Percentiles rank a stretch among this genome's conserved stretches.
Conservation (phyloP, 37 sponge, comb jelly and placozoan genomes). For the Haliclona indistincta region DNA sequence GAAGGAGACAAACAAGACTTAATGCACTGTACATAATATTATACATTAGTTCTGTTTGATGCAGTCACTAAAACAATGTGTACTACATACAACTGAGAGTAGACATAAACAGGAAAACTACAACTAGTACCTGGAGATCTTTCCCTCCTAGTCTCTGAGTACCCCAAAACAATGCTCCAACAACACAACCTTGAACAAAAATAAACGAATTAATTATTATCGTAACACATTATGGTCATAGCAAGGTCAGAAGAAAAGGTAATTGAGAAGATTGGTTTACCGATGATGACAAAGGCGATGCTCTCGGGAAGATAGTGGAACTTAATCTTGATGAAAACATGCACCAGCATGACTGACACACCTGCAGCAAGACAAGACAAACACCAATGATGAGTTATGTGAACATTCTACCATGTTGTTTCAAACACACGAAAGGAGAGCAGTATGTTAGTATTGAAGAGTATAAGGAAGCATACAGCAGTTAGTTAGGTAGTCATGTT, state of each 20-base stretch:
- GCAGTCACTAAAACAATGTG: no score
- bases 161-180: not conserved
- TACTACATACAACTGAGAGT: no score
- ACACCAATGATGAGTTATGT: no score
- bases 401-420: not conserved
- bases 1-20: no score
- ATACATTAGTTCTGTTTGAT: no score
- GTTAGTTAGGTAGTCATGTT: no score
- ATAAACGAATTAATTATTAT: no score
- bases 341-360: constrained; percentile 72
- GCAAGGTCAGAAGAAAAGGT: not conserved
- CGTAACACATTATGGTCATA: no score
- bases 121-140: no score
- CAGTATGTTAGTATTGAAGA: not conserved
- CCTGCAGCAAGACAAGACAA: constrained; percentile 42
- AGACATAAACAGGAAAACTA: no score
- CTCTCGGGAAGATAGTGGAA: constrained; percentile 93
- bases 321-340: constrained; percentile 81
- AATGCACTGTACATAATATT: not conserved
- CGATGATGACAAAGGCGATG: constrained; percentile 87
- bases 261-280: constrained; percentile 45
- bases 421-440: not conserved
- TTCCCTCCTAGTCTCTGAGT: no score
- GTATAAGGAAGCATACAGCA: not conserved
- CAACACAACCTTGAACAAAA: constrained; percentile 7